Evolutionary conservation across 2,797 vertebrate genomes (phyloP), one percentile per base, ranked within the genome.

Genomic region (Phoebastria nigripes): DNA sequence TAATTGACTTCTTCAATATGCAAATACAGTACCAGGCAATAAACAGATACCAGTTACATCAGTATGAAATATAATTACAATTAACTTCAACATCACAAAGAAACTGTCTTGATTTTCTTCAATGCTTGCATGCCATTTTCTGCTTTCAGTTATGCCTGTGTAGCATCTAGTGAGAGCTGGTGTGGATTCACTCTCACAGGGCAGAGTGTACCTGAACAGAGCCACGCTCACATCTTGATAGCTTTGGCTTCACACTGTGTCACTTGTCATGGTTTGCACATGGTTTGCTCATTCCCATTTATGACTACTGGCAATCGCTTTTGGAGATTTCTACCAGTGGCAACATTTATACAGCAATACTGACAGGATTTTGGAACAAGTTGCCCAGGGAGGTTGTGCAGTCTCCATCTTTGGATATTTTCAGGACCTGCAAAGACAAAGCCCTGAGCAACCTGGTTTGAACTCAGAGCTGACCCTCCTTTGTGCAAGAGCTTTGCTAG

Each of bases 1-100:
- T 94, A 96, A 97, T 79, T 96, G 94, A 94, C 94, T 96, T 95
- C 81, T 96, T 95, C 88, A 93, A 73, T 83, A 96, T 96, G 93
- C 93, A 96, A 97, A 97, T 95, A 90, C 46, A 82, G 76, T 94
- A 87, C 42, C 63, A 96, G 67, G 86, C 89, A 94, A 94, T 93
- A 95, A 92, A 65, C 67, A 93, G 67, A 89, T 66, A 91, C n/a
- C 59, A 62, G 73, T 72, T 91, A 62, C 28, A 94, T 84, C 54
- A 83, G 33, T 46, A 71, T 26, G 72, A 86, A 74, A 70, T 78
- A 85, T 66, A 94, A 96, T 96, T 94, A 81, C 66, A 94, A 85
- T 85, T 93, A 72, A 41, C 76, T 82, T 80, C 69, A 70, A 90
- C 52, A 67, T 85, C 93, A 79, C 70, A 79, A 85, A 84, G 54